phyloP scores from a whole-genome alignment of 2,888 invertebrate species.

The Phragmatobia fuliginosa region DNA sequence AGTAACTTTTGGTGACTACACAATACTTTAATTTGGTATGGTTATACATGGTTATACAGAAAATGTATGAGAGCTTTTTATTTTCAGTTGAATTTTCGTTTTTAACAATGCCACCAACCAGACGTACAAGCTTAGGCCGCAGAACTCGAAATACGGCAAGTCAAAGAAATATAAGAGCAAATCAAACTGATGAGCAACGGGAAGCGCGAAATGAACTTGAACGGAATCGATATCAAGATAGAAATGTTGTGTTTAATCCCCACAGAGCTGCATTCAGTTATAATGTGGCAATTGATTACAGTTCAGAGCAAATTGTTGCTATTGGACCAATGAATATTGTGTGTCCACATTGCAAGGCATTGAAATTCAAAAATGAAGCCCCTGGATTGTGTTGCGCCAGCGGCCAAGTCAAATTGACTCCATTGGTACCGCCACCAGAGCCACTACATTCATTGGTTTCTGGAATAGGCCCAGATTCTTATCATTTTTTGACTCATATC shows the following conservation, averaged over 20 bases:
- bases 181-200: slow-evolving; percentile 19
- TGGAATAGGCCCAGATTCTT: background rate
- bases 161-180: slow-evolving; percentile 37
- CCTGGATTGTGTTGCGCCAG: slow-evolving; percentile 36
- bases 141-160: slow-evolving; percentile 35
- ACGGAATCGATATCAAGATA: slow-evolving; percentile 27
- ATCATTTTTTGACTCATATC: too few relatives aligned
- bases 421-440: slow-evolving; percentile 37
- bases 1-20: too few relatives aligned
- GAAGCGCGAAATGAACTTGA: slow-evolving; percentile 32
- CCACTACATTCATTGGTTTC: slow-evolving; percentile 7
- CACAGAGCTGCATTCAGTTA: slow-evolving; percentile 30
- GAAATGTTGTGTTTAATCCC: slow-evolving; percentile 19
- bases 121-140: slow-evolving; percentile 29
- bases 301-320: slow-evolving; percentile 36
- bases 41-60: too few relatives aligned
- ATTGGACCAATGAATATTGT: slow-evolving; percentile 42
- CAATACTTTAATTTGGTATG: too few relatives aligned
- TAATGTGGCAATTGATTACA: slow-evolving; percentile 31
- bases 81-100: slow-evolving; percentile 23
- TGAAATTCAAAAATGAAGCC: slow-evolving; percentile 32
- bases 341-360: slow-evolving; percentile 39
- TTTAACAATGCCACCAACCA: slow-evolving; percentile 28
- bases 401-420: slow-evolving; percentile 48
- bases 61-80: background rate